These are phyloP conservation scores for Cynodonichthys magdalenae DNA, from an alignment of 2,797 vertebrate genomes.

Conservation along the genomic window DNA sequence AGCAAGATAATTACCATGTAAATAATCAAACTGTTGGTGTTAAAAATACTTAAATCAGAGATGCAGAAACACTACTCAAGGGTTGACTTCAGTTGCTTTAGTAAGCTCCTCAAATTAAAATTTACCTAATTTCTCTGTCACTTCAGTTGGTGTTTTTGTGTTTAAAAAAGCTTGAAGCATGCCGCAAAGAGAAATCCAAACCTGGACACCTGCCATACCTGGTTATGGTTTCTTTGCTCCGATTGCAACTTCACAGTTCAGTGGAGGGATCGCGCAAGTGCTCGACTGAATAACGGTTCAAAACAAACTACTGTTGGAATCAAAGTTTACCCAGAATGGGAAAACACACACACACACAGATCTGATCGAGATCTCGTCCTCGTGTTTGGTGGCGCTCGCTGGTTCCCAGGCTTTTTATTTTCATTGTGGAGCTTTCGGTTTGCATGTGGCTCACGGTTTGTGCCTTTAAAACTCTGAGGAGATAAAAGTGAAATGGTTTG, in stretches of 20 bases:
- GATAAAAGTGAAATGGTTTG: slow-evolving; percentile 37
- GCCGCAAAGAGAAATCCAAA: slow-evolving; percentile 11
- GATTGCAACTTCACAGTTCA: slow-evolving; percentile 9
- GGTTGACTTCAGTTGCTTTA: too few species aligned
- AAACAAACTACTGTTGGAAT: slow-evolving; percentile 1
- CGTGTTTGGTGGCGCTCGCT: background rate
- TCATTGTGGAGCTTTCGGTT: slow-evolving; percentile 18
- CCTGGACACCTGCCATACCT: slow-evolving; percentile 21
- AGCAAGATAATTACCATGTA: too few species aligned
- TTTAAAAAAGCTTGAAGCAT: background rate
- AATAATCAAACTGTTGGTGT: too few species aligned
- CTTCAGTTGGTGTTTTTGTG: background rate
- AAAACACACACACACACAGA: background rate
- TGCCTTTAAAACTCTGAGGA: slow-evolving; percentile 37
- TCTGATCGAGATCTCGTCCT: background rate
- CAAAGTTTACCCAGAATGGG: slow-evolving; percentile 8
- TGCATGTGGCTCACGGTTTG: slow-evolving; percentile 13
- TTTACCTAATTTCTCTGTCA: background rate
- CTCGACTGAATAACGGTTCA: background rate
- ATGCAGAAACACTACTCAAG: too few species aligned
- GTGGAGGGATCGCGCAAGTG: background rate
- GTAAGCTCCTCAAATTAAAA: background rate
- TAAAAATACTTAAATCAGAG: too few species aligned
- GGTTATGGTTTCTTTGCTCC: slow-evolving; percentile 2
- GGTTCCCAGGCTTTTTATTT: slow-evolving; percentile 1